Evolutionary conservation across 2,113 vertebrate genomes (phyloP), one percentile per base, ranked within the genome.

Genomic region (Cinclus cinclus): DNA sequence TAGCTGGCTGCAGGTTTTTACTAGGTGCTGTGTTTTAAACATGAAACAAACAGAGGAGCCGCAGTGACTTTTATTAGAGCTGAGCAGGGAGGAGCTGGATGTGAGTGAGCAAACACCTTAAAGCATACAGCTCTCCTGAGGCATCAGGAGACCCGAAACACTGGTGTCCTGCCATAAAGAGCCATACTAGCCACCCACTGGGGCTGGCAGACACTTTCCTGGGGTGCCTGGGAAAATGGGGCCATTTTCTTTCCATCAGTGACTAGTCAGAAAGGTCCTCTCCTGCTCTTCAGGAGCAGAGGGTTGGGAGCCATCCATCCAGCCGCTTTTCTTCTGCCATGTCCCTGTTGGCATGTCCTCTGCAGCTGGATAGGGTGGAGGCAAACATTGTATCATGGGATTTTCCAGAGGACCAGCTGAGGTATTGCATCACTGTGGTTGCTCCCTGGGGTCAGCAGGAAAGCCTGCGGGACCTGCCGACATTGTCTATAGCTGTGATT

Each of bases 1-100:
- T 96, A 95, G 85, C 84, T 95, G 83, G 74, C 69, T 59, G 41
- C 39, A 47, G 79, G 74, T 52, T 90, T 95, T 95, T 96, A 95
- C 74, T 96, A 81, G 87, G 76, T 89, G 64, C 59, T 58, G 82
- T 14, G 3, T 37, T 96, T 92, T 65, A 63, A 94, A 81, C 59
- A 74, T 76, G 78, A 35, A 82, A 74, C 86, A 95, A 95, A 74
- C 27, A 59, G 83, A 92, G 63, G 59, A 91, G 90, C 56, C 95
- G 80, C 86, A 23, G 33, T 0, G 6, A 62, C 42, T 70, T 69
- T 70, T 46, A 30, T n/a, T 47, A 69, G 49, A 63, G 59, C 41
- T 80, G 58, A 60, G 44, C 2, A 7, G 14, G 56, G 68, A 80
- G 71, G 28, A 86, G 21, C 53, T 56, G 44, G 10, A 13, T 70